Evolutionary conservation across 1,140 invertebrate genomes (phyloP).

Genomic region (Drosophila bocqueti): DNA sequence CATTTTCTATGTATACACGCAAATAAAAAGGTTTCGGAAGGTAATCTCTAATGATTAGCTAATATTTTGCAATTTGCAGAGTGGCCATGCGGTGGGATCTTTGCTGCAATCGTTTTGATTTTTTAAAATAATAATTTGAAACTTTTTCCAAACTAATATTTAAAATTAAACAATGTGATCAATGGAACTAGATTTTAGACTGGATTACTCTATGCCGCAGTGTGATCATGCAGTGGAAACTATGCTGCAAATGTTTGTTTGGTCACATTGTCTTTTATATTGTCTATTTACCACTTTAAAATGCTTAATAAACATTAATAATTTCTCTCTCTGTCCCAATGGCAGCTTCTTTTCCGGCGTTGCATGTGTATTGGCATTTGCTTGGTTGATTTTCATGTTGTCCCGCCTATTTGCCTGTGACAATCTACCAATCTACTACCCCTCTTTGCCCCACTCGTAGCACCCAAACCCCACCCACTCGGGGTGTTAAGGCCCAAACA

Average conservation of each 20-base stretch:
- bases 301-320: not conserved
- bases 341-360: constrained; percentile 32
- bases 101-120: not conserved
- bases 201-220: not conserved
- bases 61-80: not conserved
- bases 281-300: not conserved
- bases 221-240: too few relatives aligned
- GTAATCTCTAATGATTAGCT: not conserved
- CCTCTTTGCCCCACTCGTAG: not conserved
- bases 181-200: not conserved
- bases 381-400: constrained; percentile 82
- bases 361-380: constrained; percentile 83
- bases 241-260: not conserved
- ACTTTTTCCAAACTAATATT: not conserved
- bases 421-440: constrained; percentile 58
- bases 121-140: not conserved
- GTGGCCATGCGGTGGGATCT: not conserved
- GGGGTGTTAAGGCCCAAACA: constrained; percentile 81
- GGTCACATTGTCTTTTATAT: too few relatives aligned
- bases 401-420: constrained; percentile 79
- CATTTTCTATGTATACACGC: constrained; percentile 39
- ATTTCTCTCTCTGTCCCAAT: constrained; percentile 6
- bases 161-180: not conserved
- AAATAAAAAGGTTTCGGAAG: constrained; percentile 11
- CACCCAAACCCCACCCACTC: constrained; percentile 12